Percentiles rank a stretch among this genome's conserved stretches.
Evolutionary conservation across 2,797 vertebrate genomes (phyloP).

Genomic region (Argentina silus): DNA sequence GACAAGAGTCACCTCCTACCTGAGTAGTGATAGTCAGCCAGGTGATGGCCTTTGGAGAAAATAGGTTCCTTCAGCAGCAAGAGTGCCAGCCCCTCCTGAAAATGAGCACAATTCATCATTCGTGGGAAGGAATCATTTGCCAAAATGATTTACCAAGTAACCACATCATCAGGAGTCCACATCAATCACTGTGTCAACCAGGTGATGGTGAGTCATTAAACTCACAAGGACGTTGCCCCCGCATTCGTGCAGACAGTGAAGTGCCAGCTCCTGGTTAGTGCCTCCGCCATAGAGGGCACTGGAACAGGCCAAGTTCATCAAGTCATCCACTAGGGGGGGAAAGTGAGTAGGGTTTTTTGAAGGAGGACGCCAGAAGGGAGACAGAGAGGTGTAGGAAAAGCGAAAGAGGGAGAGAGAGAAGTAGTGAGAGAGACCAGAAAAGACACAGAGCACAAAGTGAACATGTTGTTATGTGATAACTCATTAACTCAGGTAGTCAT

Average conservation of each 20-base stretch:
- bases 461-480: no score
- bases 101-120: slow-evolving; percentile 2
- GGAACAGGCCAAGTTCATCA: slow-evolving; percentile 92
- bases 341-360: not conserved
- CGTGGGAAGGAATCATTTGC: not conserved
- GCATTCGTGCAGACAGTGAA: slow-evolving; percentile 92
- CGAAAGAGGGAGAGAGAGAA: not conserved
- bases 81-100: slow-evolving; percentile 64
- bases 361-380: not conserved
- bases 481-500: no score
- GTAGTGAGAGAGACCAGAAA: not conserved
- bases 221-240: slow-evolving; percentile 93
- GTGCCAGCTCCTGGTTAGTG: slow-evolving; percentile 95
- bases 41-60: slow-evolving; percentile 62
- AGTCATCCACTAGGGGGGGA: slow-evolving; percentile 79
- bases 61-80: slow-evolving; percentile 68
- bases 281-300: slow-evolving; percentile 92
- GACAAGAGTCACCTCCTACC: slow-evolving; percentile 41
- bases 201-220: slow-evolving; percentile 25
- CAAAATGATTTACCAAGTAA: not conserved
- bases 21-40: slow-evolving; percentile 75
- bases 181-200: not conserved
- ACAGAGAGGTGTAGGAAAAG: not conserved
- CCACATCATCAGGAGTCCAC: not conserved
- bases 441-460: not conserved